These are phyloP conservation scores for Dryomyza anilis DNA, from an alignment of 2,888 invertebrate species.

Conservation along the genomic window DNA sequence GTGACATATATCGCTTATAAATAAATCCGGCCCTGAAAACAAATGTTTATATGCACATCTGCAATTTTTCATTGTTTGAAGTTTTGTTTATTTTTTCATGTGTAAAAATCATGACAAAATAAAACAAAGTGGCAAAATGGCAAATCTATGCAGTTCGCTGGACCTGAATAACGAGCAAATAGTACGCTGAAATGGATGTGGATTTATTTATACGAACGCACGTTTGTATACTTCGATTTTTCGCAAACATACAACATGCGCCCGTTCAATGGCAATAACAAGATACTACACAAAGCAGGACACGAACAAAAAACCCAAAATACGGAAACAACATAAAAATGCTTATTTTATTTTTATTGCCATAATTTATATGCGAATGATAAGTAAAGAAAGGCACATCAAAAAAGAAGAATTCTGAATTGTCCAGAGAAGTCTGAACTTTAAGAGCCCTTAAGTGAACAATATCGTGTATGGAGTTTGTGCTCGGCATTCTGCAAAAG, in stretches of 20 bases:
- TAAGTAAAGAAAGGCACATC: not conserved
- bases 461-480: not conserved
- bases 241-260: too few relatives aligned
- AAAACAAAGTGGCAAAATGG: not conserved
- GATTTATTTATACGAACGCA: conserved; percentile 15
- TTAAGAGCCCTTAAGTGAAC: not conserved
- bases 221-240: not conserved
- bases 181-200: conserved; percentile 36
- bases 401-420: not conserved
- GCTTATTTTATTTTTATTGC: conserved; percentile 14
- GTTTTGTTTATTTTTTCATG: not conserved
- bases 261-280: not conserved
- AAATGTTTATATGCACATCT: not conserved
- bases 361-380: conserved; percentile 9
- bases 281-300: not conserved
- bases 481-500: too few relatives aligned
- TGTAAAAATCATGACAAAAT: not conserved
- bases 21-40: not conserved
- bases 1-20: too few relatives aligned
- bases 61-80: conserved; percentile 14
- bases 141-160: conserved; percentile 23
- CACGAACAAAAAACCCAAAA: not conserved
- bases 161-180: conserved; percentile 39
- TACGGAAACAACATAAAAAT: conserved; percentile 3
- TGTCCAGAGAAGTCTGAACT: not conserved